These are phyloP conservation scores for Acleris literana DNA, from an alignment of 2,888 invertebrate species.

Conservation along the genomic window DNA sequence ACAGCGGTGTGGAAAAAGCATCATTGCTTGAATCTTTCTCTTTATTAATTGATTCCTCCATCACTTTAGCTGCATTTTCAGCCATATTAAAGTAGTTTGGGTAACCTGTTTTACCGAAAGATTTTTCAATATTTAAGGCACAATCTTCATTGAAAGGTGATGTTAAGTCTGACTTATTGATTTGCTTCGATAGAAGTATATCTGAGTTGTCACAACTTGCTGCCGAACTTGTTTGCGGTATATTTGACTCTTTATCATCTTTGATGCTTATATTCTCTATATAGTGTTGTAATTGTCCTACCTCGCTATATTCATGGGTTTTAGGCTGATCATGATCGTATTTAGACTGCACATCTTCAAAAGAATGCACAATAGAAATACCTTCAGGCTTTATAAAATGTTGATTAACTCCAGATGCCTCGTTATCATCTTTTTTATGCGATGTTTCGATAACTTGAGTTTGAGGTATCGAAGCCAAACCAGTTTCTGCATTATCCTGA, in stretches of 20 bases:
- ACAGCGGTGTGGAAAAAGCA: slow-evolving; percentile 53
- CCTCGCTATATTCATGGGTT: neutral
- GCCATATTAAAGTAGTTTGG: slow-evolving; percentile 1
- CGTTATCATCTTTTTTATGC: neutral
- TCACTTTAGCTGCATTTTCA: neutral
- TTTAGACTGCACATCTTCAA: neutral
- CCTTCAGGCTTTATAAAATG: neutral
- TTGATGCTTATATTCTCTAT: slow-evolving; percentile 7
- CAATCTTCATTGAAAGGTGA: neutral
- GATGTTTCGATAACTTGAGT: neutral
- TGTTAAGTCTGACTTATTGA: neutral
- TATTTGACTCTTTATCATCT: neutral
- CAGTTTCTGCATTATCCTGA: neutral
- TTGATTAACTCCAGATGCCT: neutral
- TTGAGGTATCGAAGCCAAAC: neutral
- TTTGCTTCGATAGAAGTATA: neutral
- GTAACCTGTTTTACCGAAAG: neutral
- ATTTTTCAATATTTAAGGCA: neutral
- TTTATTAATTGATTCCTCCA: neutral
- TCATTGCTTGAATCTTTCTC: slow-evolving; percentile 35
- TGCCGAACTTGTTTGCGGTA: neutral
- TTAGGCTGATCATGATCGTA: neutral
- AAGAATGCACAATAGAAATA: neutral
- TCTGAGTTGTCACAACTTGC: neutral
- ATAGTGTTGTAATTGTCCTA: neutral